Percentiles rank a stretch among this genome's conserved stretches.
Evolutionary conservation across 2,888 invertebrate genomes (phyloP).

Genomic region (Margaritifera margaritifera): DNA sequence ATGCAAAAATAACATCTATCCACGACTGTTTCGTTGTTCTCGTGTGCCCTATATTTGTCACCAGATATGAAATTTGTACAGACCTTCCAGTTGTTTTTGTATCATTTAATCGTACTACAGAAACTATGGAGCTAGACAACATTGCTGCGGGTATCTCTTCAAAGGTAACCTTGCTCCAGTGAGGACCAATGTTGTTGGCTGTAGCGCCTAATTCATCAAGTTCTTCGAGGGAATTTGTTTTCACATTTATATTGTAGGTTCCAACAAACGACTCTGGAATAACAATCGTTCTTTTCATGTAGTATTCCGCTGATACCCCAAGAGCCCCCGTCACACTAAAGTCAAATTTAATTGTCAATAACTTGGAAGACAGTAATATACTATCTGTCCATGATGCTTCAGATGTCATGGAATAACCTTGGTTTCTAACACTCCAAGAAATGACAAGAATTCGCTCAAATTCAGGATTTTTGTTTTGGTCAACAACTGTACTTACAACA

Average conservation of each 20-base stretch:
- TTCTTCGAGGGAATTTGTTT: constrained; percentile 3
- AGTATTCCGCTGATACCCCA: constrained; percentile 9
- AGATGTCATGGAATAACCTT: constrained; percentile 9
- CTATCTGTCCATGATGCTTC: constrained; percentile 17
- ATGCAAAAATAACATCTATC: constrained; percentile 11
- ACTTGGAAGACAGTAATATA: neutral
- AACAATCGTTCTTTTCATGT: constrained; percentile 9
- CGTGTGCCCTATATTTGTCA: constrained; percentile 12
- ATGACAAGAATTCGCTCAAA: too few species aligned
- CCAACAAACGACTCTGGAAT: constrained; percentile 16
- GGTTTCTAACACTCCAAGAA: constrained; percentile 12
- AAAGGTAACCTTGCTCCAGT: too few species aligned
- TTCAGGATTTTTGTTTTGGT: too few species aligned
- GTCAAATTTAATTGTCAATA: too few species aligned
- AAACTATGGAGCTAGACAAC: too few species aligned
- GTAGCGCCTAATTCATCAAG: constrained; percentile 14
- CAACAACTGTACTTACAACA: neutral
- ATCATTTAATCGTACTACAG: too few species aligned
- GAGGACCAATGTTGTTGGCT: constrained; percentile 11
- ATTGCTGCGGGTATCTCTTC: too few species aligned
- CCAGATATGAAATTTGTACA: neutral
- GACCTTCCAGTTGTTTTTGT: neutral
- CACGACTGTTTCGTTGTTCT: constrained; percentile 5
- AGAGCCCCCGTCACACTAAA: neutral
- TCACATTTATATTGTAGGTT: constrained; percentile 13